phyloP scores from a whole-genome alignment of 2,888 invertebrate genomes.

The Drosophila sordidula region DNA sequence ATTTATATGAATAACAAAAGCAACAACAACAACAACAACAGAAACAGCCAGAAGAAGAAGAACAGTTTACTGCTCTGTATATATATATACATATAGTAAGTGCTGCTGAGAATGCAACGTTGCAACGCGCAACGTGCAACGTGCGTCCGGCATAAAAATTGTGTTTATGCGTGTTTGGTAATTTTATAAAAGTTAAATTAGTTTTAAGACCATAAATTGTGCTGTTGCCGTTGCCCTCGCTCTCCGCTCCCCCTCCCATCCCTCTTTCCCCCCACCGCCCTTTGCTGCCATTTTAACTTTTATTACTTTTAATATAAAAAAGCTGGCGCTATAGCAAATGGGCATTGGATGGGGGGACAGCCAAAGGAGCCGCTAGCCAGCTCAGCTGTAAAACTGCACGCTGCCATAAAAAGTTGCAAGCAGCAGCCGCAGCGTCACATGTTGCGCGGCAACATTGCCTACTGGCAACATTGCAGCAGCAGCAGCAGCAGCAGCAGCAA shows the following conservation, averaged over 20 bases:
- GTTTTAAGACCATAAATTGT: slow-evolving; percentile 81
- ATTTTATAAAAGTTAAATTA: slow-evolving; percentile 81
- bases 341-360: slow-evolving; percentile 5
- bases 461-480: slow-evolving; percentile 45
- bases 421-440: slow-evolving; percentile 58
- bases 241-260: not conserved
- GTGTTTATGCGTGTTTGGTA: slow-evolving; percentile 81
- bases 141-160: slow-evolving; percentile 81
- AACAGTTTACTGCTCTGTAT: slow-evolving; percentile 71
- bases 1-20: slow-evolving; percentile 79
- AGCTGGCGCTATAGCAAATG: slow-evolving; percentile 53
- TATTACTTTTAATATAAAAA: slow-evolving; percentile 81
- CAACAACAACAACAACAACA: slow-evolving; percentile 33
- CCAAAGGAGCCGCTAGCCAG: slow-evolving; percentile 52
- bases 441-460: slow-evolving; percentile 55
- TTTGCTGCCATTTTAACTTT: slow-evolving; percentile 75
- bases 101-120: slow-evolving; percentile 48
- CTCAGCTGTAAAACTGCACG: slow-evolving; percentile 76
- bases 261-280: not conserved
- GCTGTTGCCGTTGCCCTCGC: slow-evolving; percentile 30
- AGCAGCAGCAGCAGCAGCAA: slow-evolving; percentile 20
- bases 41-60: slow-evolving; percentile 25
- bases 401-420: slow-evolving; percentile 76
- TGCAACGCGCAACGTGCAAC: slow-evolving; percentile 50
- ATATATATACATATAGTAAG: slow-evolving; percentile 7